Evolutionary conservation across 2,113 vertebrate genomes (phyloP), one percentile per base, ranked within the genome.

Genomic region (Eulacestoma nigropectus): DNA sequence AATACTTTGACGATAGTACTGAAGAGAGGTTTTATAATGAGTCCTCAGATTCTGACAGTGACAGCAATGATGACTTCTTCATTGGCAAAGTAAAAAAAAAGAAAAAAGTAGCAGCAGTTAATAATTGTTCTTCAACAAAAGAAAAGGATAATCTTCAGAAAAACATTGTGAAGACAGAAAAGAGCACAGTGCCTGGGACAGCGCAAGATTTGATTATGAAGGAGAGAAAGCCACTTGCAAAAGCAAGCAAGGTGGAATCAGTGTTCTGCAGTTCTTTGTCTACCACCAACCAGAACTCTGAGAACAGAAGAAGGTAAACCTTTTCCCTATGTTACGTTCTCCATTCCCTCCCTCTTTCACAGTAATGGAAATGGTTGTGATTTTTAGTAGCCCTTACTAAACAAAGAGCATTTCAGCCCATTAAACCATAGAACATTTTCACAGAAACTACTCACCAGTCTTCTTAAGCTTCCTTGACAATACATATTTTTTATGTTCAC

Each of bases 1-100:
- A 98, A 13, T 99, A 99, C 90, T 99, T 99, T 90, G 99, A 99
- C 89, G 99, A 99, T 95, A 99, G 99, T 95, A 99, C 99, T 17
- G 99, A 99, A 89, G 99, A 99, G 82, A 99, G 99, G 16, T 99
- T 99, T 97, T 98, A 95, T 84, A 99, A 98, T 74, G 98, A 99
- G 80, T 98, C 99, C 2, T 99, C 99, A 42, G 90, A 98, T 82
- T 99, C 99, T 23, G 99, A 99, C 20, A 98, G 97, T 79, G 98
- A 99, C 3, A 97, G 98, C 5, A 95, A 65, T 68, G 98, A 99
- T 50, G 98, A 99, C 93, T 99, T 99, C 97, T 99, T 99, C 76
- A 96, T 99, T 55, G 99, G 99, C 23, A 99, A 99, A 98, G 98
- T 99, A 20, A 99, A 96, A 93, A 98, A 97, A 95, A 98, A 97